Percentiles rank a stretch among this genome's conserved stretches.
Evolutionary conservation across 2,797 vertebrate genomes (phyloP).

Genomic region (Odontamblyopus rebecca): DNA sequence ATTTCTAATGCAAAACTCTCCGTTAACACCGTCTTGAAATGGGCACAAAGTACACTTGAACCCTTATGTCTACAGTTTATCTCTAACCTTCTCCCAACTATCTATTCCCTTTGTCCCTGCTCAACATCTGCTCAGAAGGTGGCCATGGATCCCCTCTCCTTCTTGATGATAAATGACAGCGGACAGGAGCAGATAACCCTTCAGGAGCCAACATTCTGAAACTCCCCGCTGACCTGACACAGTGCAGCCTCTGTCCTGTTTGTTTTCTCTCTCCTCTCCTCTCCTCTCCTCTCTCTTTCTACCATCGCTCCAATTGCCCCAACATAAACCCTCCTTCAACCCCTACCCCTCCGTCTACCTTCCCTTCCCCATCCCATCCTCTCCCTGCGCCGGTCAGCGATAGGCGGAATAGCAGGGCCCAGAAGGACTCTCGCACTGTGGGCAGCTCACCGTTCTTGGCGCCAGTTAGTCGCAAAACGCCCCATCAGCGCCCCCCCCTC

Average conservation of each 20-base stretch:
- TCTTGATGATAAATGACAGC: constrained; percentile 96
- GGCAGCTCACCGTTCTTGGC: constrained; percentile 91
- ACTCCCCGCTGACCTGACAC: constrained; percentile 97
- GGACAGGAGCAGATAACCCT: constrained; percentile 94
- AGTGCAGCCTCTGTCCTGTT: constrained; percentile 97
- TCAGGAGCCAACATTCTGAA: constrained; percentile 97
- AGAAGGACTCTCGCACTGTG: constrained; percentile 90
- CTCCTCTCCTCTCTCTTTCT: constrained; percentile 54
- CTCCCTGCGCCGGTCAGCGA: constrained; percentile 87
- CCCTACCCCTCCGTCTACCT: constrained; percentile 8
- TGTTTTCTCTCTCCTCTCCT: constrained; percentile 92
- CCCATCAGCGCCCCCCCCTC: constrained; percentile 42
- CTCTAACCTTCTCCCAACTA: neutral
- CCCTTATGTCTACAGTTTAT: neutral
- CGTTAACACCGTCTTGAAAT: too few species aligned
- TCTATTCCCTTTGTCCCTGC: constrained; percentile 23
- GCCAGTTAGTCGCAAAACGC: constrained; percentile 90
- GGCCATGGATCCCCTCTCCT: constrained; percentile 53
- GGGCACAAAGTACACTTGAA: neutral
- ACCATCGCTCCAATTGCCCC: constrained; percentile 56
- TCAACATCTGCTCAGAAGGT: constrained; percentile 40
- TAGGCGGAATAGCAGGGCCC: constrained; percentile 82
- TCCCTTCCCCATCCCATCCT: constrained; percentile 15
- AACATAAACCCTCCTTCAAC: constrained; percentile 20
- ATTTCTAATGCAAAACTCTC: too few species aligned